Conservation (phyloP, 2,797 vertebrate genomes). For the Tamandua tetradactyla region DNA sequence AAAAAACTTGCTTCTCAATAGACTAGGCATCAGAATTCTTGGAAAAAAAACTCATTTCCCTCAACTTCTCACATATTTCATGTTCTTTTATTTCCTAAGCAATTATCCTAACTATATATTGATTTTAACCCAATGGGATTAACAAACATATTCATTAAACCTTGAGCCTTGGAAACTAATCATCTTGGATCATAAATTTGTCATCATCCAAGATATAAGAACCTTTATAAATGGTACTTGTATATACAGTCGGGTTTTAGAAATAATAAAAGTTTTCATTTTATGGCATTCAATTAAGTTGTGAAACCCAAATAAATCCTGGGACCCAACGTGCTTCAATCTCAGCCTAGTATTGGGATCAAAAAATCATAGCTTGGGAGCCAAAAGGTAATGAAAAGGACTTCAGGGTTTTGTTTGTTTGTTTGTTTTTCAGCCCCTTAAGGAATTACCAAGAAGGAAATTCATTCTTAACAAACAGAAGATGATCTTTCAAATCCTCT, state of each 20-base stretch:
- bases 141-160: not conserved
- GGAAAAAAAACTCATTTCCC: not conserved
- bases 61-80: not conserved
- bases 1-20: not conserved
- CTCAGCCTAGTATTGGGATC: not conserved
- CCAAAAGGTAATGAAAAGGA: not conserved
- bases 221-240: not conserved
- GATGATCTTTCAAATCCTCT: not conserved
- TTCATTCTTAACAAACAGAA: not conserved
- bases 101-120: not conserved
- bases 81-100: not conserved
- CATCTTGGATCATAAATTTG: not conserved
- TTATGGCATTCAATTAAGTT: not conserved
- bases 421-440: not conserved
- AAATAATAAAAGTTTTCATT: not conserved
- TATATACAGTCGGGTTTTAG: not conserved
- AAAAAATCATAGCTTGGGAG: not conserved
- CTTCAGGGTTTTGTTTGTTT: not conserved
- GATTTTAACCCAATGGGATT: not conserved
- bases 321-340: not conserved
- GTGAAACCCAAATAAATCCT: not conserved
- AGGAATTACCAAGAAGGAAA: slow-evolving; percentile 7
- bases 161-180: not conserved
- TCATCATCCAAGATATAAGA: slow-evolving; percentile 5
- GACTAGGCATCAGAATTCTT: not conserved